Evolutionary conservation across 2,797 vertebrate genomes (phyloP).

Genomic region (Phalanger gymnotis): DNA sequence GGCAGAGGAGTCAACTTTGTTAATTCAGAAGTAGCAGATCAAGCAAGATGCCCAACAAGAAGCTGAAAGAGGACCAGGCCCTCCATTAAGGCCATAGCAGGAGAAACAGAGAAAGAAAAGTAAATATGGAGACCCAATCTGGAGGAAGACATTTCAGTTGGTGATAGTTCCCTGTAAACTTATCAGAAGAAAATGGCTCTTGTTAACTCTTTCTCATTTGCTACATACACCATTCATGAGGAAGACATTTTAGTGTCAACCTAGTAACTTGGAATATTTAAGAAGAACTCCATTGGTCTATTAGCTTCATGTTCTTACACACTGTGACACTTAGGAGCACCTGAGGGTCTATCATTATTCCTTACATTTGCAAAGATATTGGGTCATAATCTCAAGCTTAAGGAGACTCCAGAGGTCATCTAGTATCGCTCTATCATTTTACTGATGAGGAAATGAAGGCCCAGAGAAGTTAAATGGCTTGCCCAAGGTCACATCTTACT

Average conservation of each 20-base stretch:
- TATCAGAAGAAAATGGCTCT: neutral
- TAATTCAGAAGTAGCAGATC: neutral
- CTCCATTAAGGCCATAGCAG: neutral
- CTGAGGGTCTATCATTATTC: neutral
- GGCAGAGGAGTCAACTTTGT: neutral
- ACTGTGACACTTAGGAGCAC: conserved; percentile 6
- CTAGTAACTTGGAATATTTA: neutral
- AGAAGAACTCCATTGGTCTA: neutral
- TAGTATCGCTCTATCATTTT: neutral
- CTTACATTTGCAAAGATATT: neutral
- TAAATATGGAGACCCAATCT: neutral
- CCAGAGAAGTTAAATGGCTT: neutral
- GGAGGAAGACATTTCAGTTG: neutral
- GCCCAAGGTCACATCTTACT: neutral
- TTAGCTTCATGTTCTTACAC: conserved; percentile 24
- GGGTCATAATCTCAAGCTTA: neutral
- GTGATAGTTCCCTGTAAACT: neutral
- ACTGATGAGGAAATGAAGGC: neutral
- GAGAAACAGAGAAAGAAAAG: neutral
- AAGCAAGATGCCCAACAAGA: neutral
- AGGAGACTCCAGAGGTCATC: neutral
- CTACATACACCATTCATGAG: neutral
- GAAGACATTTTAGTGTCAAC: neutral
- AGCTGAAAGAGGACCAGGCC: neutral
- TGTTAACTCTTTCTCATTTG: neutral